A percentile compares a stretch with the other conserved stretches of the same genome.
Conservation (phyloP, 2,888 invertebrate genomes). For the Drymonia ruficornis region DNA sequence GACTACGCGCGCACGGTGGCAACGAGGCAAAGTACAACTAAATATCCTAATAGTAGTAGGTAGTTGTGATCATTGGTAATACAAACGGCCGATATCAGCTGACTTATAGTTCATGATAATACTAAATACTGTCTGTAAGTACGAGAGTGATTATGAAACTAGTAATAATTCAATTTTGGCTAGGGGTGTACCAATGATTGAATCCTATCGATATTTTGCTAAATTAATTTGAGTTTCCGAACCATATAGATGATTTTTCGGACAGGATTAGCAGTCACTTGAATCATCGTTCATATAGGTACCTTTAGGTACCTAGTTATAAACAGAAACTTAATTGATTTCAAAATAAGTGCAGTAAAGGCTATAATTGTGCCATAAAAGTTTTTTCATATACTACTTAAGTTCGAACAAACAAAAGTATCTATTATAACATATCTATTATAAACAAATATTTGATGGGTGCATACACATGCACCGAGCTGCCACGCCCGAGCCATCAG, state of each 20-base stretch:
- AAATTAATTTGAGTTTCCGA: too few relatives aligned
- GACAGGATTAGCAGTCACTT: too few relatives aligned
- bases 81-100: slow-evolving; percentile 22
- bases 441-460: too few relatives aligned
- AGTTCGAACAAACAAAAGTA: too few relatives aligned
- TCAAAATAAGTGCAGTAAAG: background rate
- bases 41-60: slow-evolving; percentile 17
- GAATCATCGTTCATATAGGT: too few relatives aligned
- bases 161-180: slow-evolving; percentile 38
- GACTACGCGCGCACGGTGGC: too few relatives aligned
- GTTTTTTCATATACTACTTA: too few relatives aligned
- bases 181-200: background rate
- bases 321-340: background rate
- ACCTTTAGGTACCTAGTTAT: too few relatives aligned
- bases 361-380: background rate
- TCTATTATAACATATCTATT: too few relatives aligned
- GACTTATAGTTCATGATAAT: slow-evolving; percentile 34
- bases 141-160: slow-evolving; percentile 34
- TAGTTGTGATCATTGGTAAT: slow-evolving; percentile 23
- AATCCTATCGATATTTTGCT: background rate
- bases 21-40: slow-evolving; percentile 29
- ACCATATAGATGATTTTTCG: too few relatives aligned
- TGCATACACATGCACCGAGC: too few relatives aligned
- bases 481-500: too few relatives aligned
- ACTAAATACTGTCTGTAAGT: slow-evolving; percentile 14